Base-by-base conservation (phyloP, 1,140 invertebrate species). In the Tetramorium simillimum region DNA sequence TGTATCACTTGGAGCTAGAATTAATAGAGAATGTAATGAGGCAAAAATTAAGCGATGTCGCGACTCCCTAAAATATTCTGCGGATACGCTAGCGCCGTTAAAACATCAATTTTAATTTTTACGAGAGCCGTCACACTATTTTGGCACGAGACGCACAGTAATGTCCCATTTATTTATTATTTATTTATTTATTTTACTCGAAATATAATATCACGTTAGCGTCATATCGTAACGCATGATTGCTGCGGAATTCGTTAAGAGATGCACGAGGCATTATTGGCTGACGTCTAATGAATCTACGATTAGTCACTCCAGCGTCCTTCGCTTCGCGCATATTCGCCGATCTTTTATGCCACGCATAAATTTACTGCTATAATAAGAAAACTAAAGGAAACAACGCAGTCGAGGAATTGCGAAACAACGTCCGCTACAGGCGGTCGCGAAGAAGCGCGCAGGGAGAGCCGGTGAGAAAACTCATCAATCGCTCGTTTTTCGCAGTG, bases 401-500 rank as follows among this genome's bases (percentile, higher is more conserved):
- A 77, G 62, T 18, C 28, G 28, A 43, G 7, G 3, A 12, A 56
- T 37, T 56, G 24, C n/a, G 24, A 67, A 60, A 65, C 21, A 24
- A 21, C 2, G 12, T 7, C 5, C 21, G 43, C 5, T 37, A 37
- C 18, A 33, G 63, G 33, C 56, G 46, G 60, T 49, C 21, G 9
- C 46, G 12, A 43, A 24, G 28, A 10, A 75, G 21, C 43, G 43
- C 14, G 14, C 21, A 18, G 5, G 12, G 16, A 46, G 24, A 58
- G 49, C 24, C 18, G 3, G 9, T 18, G 46, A 43, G 4, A 6
- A 56, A 16, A 14, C 43, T 5, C n/a, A 18, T 33, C 16, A 58
- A 46, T 43, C 37, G 73, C n/a, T 85, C 43, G 24, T 65, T 88
- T n/a, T 51, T 53, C 10, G 24, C 10, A 91, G 70, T 21, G 91